These are phyloP conservation scores for Indicator indicator DNA, from an alignment of 2,113 vertebrate species.

Conservation along the genomic window DNA sequence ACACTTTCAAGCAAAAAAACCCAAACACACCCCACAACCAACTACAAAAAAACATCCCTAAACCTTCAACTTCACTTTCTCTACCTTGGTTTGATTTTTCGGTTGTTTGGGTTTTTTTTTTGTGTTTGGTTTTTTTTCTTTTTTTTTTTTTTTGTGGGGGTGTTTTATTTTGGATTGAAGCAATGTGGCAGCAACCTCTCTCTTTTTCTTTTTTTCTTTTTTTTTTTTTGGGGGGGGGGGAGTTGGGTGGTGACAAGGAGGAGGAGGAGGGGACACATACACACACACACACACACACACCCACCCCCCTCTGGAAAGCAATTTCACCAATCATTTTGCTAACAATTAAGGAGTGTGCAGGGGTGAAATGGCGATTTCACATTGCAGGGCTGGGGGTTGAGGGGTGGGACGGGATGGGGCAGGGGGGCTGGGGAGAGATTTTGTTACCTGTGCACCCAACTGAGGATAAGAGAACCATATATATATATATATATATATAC, in stretches of 20 bases:
- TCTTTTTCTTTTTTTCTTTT: too few relatives aligned
- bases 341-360: slow-evolving; percentile 94
- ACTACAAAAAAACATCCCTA: not conserved
- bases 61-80: not conserved
- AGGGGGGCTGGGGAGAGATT: not conserved
- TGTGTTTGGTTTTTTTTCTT: too few relatives aligned
- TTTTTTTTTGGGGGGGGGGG: not conserved
- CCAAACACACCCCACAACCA: not conserved
- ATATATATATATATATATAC: not conserved
- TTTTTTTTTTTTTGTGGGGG: not conserved
- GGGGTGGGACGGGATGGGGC: not conserved
- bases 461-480: not conserved
- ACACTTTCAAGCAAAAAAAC: not conserved
- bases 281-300: not conserved
- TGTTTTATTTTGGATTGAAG: not conserved
- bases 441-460: slow-evolving; percentile 78
- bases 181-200: not conserved
- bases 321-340: slow-evolving; percentile 96
- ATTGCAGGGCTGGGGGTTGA: slow-evolving; percentile 80
- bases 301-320: slow-evolving; percentile 83
- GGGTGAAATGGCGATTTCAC: slow-evolving; percentile 97
- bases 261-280: not conserved
- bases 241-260: not conserved
- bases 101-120: not conserved
- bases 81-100: too few relatives aligned